Evolutionary conservation across 2,888 invertebrate genomes (phyloP), one percentile per base, ranked within the genome.

Genomic region (Erpobdella octoculata): DNA sequence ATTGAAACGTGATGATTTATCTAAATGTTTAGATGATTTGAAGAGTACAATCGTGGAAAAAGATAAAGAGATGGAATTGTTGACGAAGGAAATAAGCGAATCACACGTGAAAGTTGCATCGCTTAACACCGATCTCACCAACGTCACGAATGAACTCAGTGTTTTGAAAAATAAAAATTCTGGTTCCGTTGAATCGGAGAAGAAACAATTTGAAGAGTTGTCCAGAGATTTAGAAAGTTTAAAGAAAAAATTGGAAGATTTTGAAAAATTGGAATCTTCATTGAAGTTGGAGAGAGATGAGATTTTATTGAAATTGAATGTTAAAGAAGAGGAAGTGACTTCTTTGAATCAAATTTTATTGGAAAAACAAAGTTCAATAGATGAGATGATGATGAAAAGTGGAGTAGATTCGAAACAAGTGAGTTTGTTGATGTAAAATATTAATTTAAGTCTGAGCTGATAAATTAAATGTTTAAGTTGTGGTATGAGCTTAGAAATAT

Each of bases 121-220:
- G 41, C 31, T 46, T 25, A 21, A 9, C 8, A 46, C 15, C 4
- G 67, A 67, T 21, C 37, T 38, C 25, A 37, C 9, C 28, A 46
- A 1, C 12, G 18, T 46, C 5, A 36, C 38, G 18, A 21, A 2
- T 21, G 67, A 41, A n/a, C 33, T n/a, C n/a, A n/a, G n/a, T n/a
- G n/a, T n/a, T n/a, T n/a, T n/a, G n/a, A n/a, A n/a, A n/a, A n/a
- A n/a, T n/a, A n/a, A n/a, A n/a, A n/a, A n/a, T n/a, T n/a, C n/a
- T n/a, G n/a, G n/a, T n/a, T n/a, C n/a, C n/a, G n/a, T n/a, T n/a
- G n/a, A n/a, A n/a, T n/a, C n/a, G n/a, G n/a, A n/a, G n/a, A n/a
- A n/a, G n/a, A n/a, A n/a, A n/a, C n/a, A n/a, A n/a, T n/a, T 6
- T 46, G 46, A 67, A 46, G 41, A 67, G 25, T 67, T 67, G n/a